Conservation (phyloP, 2,113 vertebrate species). For the Carassius gibelio region DNA sequence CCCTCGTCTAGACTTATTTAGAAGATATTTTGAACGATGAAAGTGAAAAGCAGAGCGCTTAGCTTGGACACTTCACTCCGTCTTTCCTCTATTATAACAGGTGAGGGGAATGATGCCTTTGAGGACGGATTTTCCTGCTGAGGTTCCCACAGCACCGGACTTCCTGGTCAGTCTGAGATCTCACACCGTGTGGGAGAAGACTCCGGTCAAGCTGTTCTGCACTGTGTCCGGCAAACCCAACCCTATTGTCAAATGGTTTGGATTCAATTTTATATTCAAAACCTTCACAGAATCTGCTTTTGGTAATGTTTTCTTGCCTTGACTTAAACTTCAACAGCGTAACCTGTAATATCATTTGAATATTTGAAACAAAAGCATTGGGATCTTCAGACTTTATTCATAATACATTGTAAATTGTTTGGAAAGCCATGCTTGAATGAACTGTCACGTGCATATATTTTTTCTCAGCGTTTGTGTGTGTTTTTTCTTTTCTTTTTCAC, state of each 20-base stretch:
- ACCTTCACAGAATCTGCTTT: neutral
- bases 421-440: neutral
- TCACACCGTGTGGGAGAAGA: conserved; percentile 94
- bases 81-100: conserved; percentile 65
- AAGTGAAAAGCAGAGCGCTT: too few species aligned
- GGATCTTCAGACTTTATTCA: too few species aligned
- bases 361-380: neutral
- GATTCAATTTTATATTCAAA: conserved; percentile 46
- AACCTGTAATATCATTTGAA: neutral
- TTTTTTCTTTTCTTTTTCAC: neutral
- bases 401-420: too few species aligned
- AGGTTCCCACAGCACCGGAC: conserved; percentile 84
- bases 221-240: conserved; percentile 89
- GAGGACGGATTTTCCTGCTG: conserved; percentile 73
- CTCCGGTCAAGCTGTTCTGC: conserved; percentile 89
- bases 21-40: neutral
- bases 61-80: too few species aligned
- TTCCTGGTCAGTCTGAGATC: conserved; percentile 88
- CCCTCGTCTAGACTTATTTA: too few species aligned
- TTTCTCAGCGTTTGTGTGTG: neutral
- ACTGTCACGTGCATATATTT: neutral
- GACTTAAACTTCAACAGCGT: neutral
- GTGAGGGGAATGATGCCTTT: conserved; percentile 77
- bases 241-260: conserved; percentile 93
- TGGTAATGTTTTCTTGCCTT: neutral